Evolutionary conservation across 2,888 invertebrate species (phyloP).

Genomic region (Agrochola lychnidis): DNA sequence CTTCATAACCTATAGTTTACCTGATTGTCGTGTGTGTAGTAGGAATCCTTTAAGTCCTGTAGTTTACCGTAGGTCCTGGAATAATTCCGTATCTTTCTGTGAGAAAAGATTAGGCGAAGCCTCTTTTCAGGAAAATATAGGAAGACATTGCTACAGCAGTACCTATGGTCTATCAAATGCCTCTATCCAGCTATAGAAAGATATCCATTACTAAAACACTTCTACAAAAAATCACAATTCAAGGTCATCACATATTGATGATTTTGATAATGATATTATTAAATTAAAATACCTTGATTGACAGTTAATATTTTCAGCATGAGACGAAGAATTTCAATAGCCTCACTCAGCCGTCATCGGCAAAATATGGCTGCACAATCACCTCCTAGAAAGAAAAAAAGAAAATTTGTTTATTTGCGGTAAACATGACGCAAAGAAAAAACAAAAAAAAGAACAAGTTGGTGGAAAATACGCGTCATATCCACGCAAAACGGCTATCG

Average conservation of each 20-base stretch:
- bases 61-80: not conserved
- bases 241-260: not conserved
- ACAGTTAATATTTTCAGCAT: not conserved
- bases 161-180: too few species aligned
- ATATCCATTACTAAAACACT: too few species aligned
- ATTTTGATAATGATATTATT: not conserved
- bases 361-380: conserved; percentile 13
- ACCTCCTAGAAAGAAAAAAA: not conserved
- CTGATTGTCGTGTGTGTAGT: not conserved
- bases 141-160: not conserved
- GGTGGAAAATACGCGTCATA: too few species aligned
- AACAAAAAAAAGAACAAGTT: too few species aligned
- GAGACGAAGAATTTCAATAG: not conserved
- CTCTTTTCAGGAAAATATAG: not conserved
- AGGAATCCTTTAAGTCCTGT: not conserved
- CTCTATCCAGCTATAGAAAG: not conserved
- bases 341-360: not conserved
- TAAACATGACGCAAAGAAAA: too few species aligned
- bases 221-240: too few species aligned
- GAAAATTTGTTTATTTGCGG: too few species aligned
- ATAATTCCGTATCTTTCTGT: not conserved
- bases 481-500: too few species aligned
- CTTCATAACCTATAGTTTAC: conserved; percentile 16
- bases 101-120: not conserved
- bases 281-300: not conserved